phyloP scores from a whole-genome alignment of 1,140 invertebrate species.

The Drosophila paulistorum region DNA sequence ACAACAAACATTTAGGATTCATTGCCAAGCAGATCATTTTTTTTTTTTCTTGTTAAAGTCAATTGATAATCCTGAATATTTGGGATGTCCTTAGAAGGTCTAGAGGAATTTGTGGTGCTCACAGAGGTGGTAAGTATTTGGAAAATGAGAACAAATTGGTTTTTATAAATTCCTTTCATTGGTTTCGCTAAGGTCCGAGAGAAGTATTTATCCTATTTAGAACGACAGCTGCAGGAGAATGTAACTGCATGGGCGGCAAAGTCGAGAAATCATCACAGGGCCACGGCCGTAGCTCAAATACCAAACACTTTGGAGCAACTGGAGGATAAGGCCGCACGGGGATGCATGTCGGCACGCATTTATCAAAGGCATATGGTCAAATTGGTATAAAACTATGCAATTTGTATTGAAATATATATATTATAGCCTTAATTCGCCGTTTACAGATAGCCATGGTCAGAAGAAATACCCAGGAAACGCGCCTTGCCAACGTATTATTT shows the following conservation, averaged over 20 bases:
- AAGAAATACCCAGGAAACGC: slow-evolving; percentile 57
- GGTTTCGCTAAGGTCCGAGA: slow-evolving; percentile 58
- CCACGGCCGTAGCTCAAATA: slow-evolving; percentile 62
- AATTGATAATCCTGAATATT: neutral
- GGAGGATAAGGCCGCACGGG: slow-evolving; percentile 62
- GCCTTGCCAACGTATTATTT: slow-evolving; percentile 56
- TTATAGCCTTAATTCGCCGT: neutral
- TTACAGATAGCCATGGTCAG: slow-evolving; percentile 62
- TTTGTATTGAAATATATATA: no score
- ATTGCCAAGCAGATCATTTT: neutral
- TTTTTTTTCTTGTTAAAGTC: neutral
- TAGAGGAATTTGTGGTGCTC: slow-evolving; percentile 55
- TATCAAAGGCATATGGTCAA: slow-evolving; percentile 78
- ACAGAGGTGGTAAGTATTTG: slow-evolving; percentile 62
- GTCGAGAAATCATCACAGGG: slow-evolving; percentile 63
- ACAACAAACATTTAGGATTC: neutral
- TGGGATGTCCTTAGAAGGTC: slow-evolving; percentile 40
- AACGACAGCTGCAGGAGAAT: slow-evolving; percentile 73
- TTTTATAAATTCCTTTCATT: slow-evolving; percentile 1
- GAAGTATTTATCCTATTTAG: slow-evolving; percentile 69
- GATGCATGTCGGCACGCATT: slow-evolving; percentile 63
- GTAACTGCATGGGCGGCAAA: slow-evolving; percentile 56
- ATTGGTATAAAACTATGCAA: slow-evolving; percentile 34
- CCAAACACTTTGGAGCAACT: slow-evolving; percentile 47
- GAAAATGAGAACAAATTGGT: neutral